Evolutionary conservation across 2,797 vertebrate species (phyloP), one percentile per base, ranked within the genome.

Genomic region (Trachurus trachurus): DNA sequence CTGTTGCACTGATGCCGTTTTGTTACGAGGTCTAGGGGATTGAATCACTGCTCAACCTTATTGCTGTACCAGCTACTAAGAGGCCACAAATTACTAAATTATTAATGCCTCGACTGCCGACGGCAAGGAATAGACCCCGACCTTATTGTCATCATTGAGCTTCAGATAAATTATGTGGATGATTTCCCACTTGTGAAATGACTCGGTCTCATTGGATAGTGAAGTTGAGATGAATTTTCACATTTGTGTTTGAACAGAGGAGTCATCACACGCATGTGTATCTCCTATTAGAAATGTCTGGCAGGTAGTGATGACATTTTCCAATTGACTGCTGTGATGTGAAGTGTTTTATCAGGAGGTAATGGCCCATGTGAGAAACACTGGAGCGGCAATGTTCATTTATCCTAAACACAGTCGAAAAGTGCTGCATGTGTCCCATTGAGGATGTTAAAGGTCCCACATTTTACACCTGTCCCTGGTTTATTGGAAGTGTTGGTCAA

Each of bases 271-370:
- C 59, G 1, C 19, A 6, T 52, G 22, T 52, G 22, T 13, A 63
- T 44, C 9, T 29, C 4, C 8, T 42, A 37, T 9, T 49, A 26
- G 39, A 39, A 47, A 15, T n/a, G 6, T 1, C 17, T 42, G 2
- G 37, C 22, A 42, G 19, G 60, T 19, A 39, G 37, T 26, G 4
- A 64, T 42, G 16, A 4, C 4, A 22, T 60, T 61, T 80, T 56
- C 8, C 29, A 60, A 13, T 29, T 29, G 50, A 67, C 61, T 45
- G 49, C 45, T 63, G 58, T 44, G 8, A 71, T 64, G 80, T 60
- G 11, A 47, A 16, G 21, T 9, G 12, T 40, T 54, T 54, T 69
- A 64, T 49, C 9, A 6, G 21, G 39, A 19, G 16, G 7, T 56
- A 58, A 63, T 37, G 37, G 61, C 40, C 54, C 8, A 22, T 66